Percentiles rank a stretch among this genome's conserved stretches.
Evolutionary conservation across 2,797 vertebrate species (phyloP).

Genomic region (Octomys mimax): DNA sequence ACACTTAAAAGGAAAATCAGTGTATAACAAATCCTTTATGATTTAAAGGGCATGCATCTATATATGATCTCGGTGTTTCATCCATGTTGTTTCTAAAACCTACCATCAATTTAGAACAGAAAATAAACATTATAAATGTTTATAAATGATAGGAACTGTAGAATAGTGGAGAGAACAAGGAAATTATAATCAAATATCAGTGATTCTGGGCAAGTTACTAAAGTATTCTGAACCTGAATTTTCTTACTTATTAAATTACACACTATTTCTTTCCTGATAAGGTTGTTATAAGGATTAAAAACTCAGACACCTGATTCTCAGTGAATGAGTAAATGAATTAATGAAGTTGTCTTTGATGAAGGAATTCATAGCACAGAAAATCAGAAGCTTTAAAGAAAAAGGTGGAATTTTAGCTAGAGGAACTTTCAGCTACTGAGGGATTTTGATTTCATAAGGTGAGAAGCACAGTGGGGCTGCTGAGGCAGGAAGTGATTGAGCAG

Average conservation of each 20-base stretch:
- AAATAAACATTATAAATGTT: conserved; percentile 25
- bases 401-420: conserved; percentile 19
- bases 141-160: conserved; percentile 19
- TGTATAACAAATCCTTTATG: neutral
- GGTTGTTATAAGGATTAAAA: conserved; percentile 4
- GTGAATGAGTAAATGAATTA: conserved; percentile 16
- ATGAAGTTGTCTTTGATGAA: conserved; percentile 34
- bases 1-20: neutral
- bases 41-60: neutral
- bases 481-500: conserved; percentile 16
- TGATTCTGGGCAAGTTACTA: conserved; percentile 16
- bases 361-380: conserved; percentile 48
- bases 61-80: neutral
- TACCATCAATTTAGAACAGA: neutral
- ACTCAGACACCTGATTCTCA: neutral
- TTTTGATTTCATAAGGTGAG: conserved; percentile 2
- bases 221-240: conserved; percentile 12
- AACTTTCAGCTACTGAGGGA: neutral
- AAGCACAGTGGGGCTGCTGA: conserved; percentile 21
- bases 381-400: conserved; percentile 48
- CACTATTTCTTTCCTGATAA: conserved; percentile 6
- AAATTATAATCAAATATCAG: conserved; percentile 10
- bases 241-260: conserved; percentile 48
- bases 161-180: neutral
- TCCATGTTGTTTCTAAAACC: neutral